Base-by-base conservation (phyloP, 2,797 vertebrate genomes). In the Danio tinwini region DNA sequence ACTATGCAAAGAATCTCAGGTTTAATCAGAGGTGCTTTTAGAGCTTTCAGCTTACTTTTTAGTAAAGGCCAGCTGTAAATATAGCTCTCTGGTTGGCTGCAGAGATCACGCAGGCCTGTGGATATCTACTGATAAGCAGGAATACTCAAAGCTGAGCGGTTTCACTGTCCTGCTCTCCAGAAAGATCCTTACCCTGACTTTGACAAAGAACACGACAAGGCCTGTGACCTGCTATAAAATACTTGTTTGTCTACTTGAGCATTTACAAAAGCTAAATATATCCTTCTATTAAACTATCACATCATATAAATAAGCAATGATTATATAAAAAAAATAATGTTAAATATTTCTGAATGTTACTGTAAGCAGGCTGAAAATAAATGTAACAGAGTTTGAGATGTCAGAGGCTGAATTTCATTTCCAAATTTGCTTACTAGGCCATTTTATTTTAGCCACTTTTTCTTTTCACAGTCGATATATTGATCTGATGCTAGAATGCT, bases 91-190 rank as follows among this genome's bases (percentile, higher is more conserved):
- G 42, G 19, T 55, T 72, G 40, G 17, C 40, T 14, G 42, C 29
- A 70, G 45, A 42, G n/a, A 79, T 78, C 59, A 73, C 12, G 49
- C 58, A 72, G 17, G 17, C 21, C 21, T 74, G 69, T 80, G 84
- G 64, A 86, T 86, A 87, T 86, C 86, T 84, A 81, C 85, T 84
- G 87, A 75, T 83, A 61, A 76, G 76, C 78, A 65, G 67, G 71
- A 80, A 84, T 82, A 29, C 29, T 58, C 29, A 49, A 37, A 49
- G 71, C 76, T 61, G 69, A 85, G 74, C 77, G 14, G 39, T 82
- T 73, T 80, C 62, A 81, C 37, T 59, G 67, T 37, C 81, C 71
- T 78, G 69, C 50, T 67, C 29, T 70, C 21, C 17, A 55, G 13
- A 37, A 69, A 37, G 49, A 69, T 82, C 52, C 58, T 50, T 17